Base-by-base conservation (phyloP, 2,888 invertebrate genomes). In the Catocala sponsa region DNA sequence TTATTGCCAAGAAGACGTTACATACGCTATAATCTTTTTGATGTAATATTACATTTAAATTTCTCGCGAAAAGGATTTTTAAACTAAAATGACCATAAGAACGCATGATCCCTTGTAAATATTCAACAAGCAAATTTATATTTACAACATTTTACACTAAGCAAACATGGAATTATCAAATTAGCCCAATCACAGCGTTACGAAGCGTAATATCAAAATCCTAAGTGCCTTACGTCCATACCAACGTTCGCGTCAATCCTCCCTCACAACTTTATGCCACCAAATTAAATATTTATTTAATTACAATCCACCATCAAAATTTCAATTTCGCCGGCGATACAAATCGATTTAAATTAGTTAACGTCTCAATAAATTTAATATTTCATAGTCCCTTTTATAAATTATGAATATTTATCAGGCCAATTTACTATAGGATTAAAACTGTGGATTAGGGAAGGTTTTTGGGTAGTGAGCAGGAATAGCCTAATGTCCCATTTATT, bases 301-400 rank as follows among this genome's bases (percentile, higher is more conserved):
- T 74, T 65, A 74, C 55, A 63, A 38, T 9, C 59, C 10, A 60
- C 60, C 51, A 66, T 65, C 59, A 59, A 65, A 66, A 69, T 74
- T 74, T 63, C 68, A 60, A 71, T 66, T 64, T 71, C 25, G 55
- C 54, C 7, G 71, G 55, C 72, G 51, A 63, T 64, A 71, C 54
- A 68, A 71, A 71, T 74, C 63, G 71, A 74, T 71, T 71, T 57
- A 66, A 68, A 71, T 74, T 65, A 55, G 58, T 66, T 66, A 65
- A 74, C 59, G 74, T 65, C 65, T 62, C 60, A 58, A 65, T 65
- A 62, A 65, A 48, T 63, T 73, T 51, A 64, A 65, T 58, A 63
- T 65, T 70, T 73, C 59, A 43, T 54, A 61, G 74, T 59, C 68
- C 59, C 50, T 63, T 74, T 70, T 66, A 56, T 68, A 50, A 63